Percentiles rank a stretch among this genome's conserved stretches.
Evolutionary conservation across 2,888 invertebrate species (phyloP).

Genomic region (Magallana nippona): DNA sequence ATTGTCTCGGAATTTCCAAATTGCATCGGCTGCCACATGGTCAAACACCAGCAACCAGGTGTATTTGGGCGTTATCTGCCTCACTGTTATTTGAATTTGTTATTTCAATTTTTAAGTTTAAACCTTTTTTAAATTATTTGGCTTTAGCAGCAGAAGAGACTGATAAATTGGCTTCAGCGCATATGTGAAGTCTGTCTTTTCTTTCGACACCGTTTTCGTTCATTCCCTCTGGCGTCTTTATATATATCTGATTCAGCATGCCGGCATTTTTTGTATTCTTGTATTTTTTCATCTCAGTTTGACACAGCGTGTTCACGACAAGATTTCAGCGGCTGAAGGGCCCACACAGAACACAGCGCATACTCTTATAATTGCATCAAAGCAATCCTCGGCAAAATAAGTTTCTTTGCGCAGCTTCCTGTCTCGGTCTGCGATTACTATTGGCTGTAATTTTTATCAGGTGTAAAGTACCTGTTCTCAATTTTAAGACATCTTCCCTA

Average conservation of each 20-base stretch:
- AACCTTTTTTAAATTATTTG: no score
- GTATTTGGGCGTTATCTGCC: not conserved
- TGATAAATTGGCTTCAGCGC: not conserved
- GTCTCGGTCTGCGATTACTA: not conserved
- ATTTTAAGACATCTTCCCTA: conserved; percentile 20
- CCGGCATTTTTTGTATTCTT: conserved; percentile 3
- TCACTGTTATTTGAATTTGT: not conserved
- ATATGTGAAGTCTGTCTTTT: conserved; percentile 2
- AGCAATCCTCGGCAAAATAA: not conserved
- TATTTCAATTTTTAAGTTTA: not conserved
- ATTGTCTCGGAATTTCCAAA: not conserved
- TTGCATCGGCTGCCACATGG: conserved; percentile 13
- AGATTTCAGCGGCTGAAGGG: conserved; percentile 23
- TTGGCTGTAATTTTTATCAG: conserved; percentile 14
- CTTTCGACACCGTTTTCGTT: not conserved
- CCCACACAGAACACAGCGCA: conserved; percentile 27
- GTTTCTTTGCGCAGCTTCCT: conserved; percentile 28
- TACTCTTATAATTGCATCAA: conserved; percentile 27
- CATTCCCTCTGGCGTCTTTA: conserved; percentile 33
- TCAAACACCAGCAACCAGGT: conserved; percentile 11
- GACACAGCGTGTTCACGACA: conserved; percentile 24
- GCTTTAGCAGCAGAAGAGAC: not conserved
- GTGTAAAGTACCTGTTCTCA: conserved; percentile 35
- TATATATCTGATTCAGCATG: conserved; percentile 18
- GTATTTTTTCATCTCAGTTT: conserved; percentile 21